These are phyloP conservation scores for Volucella inanis DNA, from an alignment of 2,888 invertebrate species.

Conservation along the genomic window DNA sequence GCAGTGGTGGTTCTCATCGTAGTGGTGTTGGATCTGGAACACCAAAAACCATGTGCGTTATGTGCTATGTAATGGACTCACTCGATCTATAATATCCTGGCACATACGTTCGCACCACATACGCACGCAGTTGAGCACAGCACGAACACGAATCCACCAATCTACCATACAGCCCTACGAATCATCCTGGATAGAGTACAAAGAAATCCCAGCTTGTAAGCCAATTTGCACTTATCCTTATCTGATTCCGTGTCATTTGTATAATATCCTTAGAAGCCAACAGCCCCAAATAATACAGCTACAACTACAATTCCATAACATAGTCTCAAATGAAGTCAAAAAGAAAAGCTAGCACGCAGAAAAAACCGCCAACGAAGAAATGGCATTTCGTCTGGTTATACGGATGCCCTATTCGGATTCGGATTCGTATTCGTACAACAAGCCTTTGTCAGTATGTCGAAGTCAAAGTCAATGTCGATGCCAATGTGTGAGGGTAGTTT, in stretches of 20 bases:
- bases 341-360: conserved; percentile 5
- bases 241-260: conserved; percentile 83
- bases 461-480: conserved; percentile 24
- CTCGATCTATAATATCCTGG: conserved; percentile 67
- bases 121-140: conserved; percentile 54
- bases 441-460: not conserved
- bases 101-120: conserved; percentile 73
- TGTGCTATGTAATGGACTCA: conserved; percentile 72
- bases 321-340: conserved; percentile 4
- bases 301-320: no score
- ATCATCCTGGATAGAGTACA: conserved; percentile 71
- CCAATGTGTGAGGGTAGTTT: conserved; percentile 72
- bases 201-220: conserved; percentile 83
- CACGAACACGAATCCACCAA: conserved; percentile 50
- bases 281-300: conserved; percentile 27
- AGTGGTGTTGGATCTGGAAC: not conserved
- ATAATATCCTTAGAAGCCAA: conserved; percentile 79
- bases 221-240: conserved; percentile 84
- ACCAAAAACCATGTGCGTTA: conserved; percentile 60
- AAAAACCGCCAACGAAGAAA: conserved; percentile 25
- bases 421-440: not conserved
- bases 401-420: conserved; percentile 27
- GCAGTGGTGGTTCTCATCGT: no score
- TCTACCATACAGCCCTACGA: conserved; percentile 33
- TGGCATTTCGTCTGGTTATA: conserved; percentile 38